Evolutionary conservation across 2,888 invertebrate species (phyloP).

Genomic region (Halictus quadricinctus): DNA sequence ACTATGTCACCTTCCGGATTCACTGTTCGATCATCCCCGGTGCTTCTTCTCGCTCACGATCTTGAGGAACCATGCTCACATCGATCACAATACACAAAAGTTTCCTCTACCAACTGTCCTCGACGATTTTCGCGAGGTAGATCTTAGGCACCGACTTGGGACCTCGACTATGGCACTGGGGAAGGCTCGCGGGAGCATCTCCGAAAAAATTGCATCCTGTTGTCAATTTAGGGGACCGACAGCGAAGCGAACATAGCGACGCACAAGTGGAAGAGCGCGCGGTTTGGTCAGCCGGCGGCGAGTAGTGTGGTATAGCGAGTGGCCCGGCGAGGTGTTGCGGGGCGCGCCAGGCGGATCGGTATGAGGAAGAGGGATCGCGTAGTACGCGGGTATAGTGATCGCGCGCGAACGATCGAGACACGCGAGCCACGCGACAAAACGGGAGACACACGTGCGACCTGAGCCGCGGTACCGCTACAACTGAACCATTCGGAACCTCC

Average conservation of each 20-base stretch:
- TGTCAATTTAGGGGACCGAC: rapidly evolving
- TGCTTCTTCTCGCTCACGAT: too few species aligned
- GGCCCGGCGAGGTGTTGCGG: not conserved
- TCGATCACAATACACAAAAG: not conserved
- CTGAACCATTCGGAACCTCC: constrained; percentile 78
- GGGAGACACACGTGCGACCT: constrained; percentile 70
- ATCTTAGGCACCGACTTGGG: not conserved
- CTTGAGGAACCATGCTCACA: too few species aligned
- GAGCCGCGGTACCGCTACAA: constrained; percentile 80
- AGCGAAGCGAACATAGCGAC: not conserved
- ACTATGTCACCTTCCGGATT: not conserved
- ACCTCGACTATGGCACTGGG: not conserved
- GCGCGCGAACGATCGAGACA: constrained; percentile 41
- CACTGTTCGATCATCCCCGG: not conserved
- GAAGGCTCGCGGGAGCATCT: not conserved
- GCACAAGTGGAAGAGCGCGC: not conserved
- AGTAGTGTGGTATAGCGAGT: not conserved
- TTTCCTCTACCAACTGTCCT: too few species aligned
- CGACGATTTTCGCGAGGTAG: not conserved
- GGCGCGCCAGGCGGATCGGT: not conserved
- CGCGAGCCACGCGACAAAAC: constrained; percentile 56
- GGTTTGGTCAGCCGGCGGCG: not conserved
- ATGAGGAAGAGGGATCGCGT: not conserved
- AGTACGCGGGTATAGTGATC: not conserved
- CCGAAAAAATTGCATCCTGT: not conserved